phyloP scores from a whole-genome alignment of 2,113 vertebrate species.

The human (Homo sapiens) region DNA sequence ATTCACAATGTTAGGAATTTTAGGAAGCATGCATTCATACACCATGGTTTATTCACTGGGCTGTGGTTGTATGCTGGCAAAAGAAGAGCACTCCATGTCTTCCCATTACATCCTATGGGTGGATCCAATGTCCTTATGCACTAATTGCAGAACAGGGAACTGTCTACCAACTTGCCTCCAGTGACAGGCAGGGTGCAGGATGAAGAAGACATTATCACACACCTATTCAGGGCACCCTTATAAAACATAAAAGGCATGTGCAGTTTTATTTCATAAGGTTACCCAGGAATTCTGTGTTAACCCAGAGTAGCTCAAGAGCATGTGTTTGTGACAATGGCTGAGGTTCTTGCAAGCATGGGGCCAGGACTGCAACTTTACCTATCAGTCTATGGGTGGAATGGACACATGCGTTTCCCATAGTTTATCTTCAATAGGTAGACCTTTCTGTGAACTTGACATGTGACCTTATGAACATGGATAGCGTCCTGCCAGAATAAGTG shows the following conservation, averaged over 20 bases:
- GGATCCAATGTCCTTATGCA: neutral
- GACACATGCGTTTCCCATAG: neutral
- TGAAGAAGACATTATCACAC: neutral
- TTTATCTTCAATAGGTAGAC: neutral
- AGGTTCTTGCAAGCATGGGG: neutral
- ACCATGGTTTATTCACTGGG: neutral
- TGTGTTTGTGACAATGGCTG: neutral
- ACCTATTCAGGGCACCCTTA: neutral
- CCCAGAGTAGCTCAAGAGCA: neutral
- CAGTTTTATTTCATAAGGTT: neutral
- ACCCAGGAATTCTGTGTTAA: neutral
- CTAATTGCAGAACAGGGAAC: neutral
- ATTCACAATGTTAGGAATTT: neutral
- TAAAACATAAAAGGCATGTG: neutral
- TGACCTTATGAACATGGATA: slow-evolving; percentile 42
- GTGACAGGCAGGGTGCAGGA: neutral
- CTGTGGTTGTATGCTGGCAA: neutral
- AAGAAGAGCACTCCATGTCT: neutral
- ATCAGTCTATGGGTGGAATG: neutral
- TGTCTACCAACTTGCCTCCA: neutral
- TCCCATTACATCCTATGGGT: neutral
- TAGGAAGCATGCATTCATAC: neutral
- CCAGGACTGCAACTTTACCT: neutral
- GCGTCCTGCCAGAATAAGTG: neutral
- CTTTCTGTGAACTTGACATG: neutral